A percentile compares a stretch with the other conserved stretches of the same genome.
These are phyloP conservation scores for Stigmatopora argus DNA, from an alignment of 2,113 vertebrate genomes.

Conservation along the genomic window DNA sequence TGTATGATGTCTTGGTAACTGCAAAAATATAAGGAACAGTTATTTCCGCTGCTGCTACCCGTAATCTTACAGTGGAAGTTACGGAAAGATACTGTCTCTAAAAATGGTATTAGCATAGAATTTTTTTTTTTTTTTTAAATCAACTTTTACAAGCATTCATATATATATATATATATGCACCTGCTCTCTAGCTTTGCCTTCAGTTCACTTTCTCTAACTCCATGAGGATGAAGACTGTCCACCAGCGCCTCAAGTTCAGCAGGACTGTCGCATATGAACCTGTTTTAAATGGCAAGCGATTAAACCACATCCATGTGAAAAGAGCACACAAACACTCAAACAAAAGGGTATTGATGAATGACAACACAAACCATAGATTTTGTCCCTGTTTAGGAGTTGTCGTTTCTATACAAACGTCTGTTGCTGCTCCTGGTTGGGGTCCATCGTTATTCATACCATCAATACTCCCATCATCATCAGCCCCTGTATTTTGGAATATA, in stretches of 20 bases:
- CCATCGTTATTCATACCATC: conserved; percentile 61
- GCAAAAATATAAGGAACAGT: neutral
- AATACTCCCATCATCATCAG: conserved; percentile 69
- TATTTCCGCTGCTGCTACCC: neutral
- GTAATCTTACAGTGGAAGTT: neutral
- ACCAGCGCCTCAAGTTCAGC: conserved; percentile 87
- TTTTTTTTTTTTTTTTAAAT: too few species aligned
- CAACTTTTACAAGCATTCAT: neutral
- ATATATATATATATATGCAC: conserved; percentile 59
- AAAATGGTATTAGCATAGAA: neutral
- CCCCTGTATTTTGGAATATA: conserved; percentile 32
- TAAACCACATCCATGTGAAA: neutral
- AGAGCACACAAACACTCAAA: neutral
- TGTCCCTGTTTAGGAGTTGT: conserved; percentile 91
- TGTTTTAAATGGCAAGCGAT: conserved; percentile 39
- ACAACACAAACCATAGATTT: conserved; percentile 83
- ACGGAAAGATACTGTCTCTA: neutral
- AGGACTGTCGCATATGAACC: conserved; percentile 87
- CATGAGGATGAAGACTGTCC: conserved; percentile 84
- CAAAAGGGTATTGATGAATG: neutral
- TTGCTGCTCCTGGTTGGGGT: conserved; percentile 62
- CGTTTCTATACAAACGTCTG: conserved; percentile 74
- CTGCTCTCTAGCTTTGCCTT: conserved; percentile 80
- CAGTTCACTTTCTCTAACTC: conserved; percentile 88
- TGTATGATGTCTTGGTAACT: conserved; percentile 91